phyloP scores from a whole-genome alignment of 1,140 invertebrate genomes.

The Dinoponera quadriceps region DNA sequence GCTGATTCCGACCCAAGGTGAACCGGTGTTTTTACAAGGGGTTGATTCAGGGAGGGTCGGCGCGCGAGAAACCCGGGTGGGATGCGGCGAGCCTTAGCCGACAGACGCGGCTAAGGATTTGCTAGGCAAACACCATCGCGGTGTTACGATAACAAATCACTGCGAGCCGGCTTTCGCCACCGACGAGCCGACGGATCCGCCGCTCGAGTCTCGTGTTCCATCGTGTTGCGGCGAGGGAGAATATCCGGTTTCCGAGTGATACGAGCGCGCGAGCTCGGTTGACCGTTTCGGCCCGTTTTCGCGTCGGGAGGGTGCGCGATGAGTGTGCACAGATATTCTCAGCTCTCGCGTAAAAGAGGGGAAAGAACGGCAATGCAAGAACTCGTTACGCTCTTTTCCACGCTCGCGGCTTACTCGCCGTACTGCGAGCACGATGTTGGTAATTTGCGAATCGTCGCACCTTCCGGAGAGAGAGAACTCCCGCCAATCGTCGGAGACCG shows the following conservation, averaged over 20 bases:
- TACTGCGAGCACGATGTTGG: not conserved
- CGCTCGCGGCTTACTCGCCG: not conserved
- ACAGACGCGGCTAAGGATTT: constrained; percentile 74
- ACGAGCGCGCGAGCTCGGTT: not conserved
- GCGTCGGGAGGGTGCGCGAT: constrained; percentile 1
- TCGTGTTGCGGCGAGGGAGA: constrained; percentile 43
- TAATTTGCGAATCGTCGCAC: no score
- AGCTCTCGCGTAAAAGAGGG: not conserved
- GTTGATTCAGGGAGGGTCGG: constrained; percentile 60
- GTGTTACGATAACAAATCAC: constrained; percentile 78
- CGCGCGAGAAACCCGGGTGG: constrained; percentile 35
- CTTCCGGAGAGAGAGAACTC: constrained; percentile 16
- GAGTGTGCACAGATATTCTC: constrained; percentile 9
- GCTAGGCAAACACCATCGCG: constrained; percentile 76
- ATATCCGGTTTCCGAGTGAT: constrained; percentile 50
- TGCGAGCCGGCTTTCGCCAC: constrained; percentile 61
- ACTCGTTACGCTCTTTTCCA: not conserved
- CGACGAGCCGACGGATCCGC: constrained; percentile 34
- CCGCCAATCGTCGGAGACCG: constrained; percentile 21
- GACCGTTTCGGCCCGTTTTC: constrained; percentile 14
- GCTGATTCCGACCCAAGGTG: constrained; percentile 62
- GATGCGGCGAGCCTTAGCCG: constrained; percentile 35
- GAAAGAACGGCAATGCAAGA: not conserved
- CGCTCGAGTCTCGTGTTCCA: constrained; percentile 46
- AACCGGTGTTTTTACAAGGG: constrained; percentile 74